Evolutionary conservation across 2,888 invertebrate species (phyloP).

Genomic region (Pinctada fucata): DNA sequence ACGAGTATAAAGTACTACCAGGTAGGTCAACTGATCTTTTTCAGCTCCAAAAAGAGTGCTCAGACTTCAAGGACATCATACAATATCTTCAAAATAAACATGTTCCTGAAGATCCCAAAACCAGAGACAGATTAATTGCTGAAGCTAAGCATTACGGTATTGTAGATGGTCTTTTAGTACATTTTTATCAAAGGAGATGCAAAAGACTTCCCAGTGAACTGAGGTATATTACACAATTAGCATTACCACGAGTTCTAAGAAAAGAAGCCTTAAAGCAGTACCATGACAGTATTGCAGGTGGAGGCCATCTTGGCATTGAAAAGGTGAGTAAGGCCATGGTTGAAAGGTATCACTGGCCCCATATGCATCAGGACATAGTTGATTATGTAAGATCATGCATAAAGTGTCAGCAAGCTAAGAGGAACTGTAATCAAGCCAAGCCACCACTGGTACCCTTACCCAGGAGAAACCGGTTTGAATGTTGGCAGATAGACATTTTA

Average conservation of each 20-base stretch:
- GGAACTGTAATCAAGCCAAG: no score
- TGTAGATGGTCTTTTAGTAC: constrained; percentile 33
- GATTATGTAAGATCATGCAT: no score
- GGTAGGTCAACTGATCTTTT: constrained; percentile 1
- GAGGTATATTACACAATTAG: no score
- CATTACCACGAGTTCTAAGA: no score
- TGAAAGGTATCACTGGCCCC: no score
- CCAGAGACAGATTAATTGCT: constrained; percentile 10
- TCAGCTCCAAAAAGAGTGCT: constrained; percentile 26
- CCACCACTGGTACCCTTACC: constrained; percentile 18
- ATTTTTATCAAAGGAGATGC: constrained; percentile 24
- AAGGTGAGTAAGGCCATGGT: no score
- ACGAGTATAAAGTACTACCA: neutral
- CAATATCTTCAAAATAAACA: constrained; percentile 23
- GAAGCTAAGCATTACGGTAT: constrained; percentile 28
- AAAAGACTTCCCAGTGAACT: no score
- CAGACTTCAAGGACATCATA: constrained; percentile 31
- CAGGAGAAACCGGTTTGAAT: constrained; percentile 1
- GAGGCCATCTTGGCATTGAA: no score
- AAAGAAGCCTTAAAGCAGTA: no score
- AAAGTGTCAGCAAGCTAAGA: no score
- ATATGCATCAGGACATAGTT: no score
- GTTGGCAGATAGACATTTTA: constrained; percentile 31
- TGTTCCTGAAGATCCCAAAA: constrained; percentile 24
- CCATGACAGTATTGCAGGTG: no score